Evolutionary conservation across 1,140 invertebrate genomes (phyloP).

Genomic region (Drosophila tsacasi): DNA sequence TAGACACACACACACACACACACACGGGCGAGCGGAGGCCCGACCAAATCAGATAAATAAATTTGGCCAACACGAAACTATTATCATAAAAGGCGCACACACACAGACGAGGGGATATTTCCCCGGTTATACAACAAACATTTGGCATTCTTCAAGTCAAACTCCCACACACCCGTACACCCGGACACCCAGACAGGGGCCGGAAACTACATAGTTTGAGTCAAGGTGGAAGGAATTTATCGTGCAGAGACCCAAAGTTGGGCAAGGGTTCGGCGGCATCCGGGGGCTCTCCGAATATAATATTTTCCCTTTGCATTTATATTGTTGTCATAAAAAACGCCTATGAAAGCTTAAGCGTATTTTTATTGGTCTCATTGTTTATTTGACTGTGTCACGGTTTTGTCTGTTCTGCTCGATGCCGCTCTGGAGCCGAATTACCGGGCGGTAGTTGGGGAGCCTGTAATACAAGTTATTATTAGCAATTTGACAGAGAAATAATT

Average conservation of each 20-base stretch:
- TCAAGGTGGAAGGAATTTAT: constrained; percentile 79
- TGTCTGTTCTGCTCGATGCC: constrained; percentile 31
- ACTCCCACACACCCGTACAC: constrained; percentile 1
- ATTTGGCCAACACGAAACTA: constrained; percentile 84
- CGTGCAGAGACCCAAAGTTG: constrained; percentile 68
- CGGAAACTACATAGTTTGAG: constrained; percentile 44
- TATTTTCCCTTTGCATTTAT: constrained; percentile 81
- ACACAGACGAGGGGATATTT: constrained; percentile 50
- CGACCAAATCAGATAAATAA: constrained; percentile 80
- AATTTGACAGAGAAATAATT: constrained; percentile 80
- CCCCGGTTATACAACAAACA: constrained; percentile 78
- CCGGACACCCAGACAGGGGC: constrained; percentile 29
- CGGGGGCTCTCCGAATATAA: constrained; percentile 23
- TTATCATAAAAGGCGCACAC: constrained; percentile 76
- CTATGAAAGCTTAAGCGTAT: constrained; percentile 84
- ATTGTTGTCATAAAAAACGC: constrained; percentile 85
- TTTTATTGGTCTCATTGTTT: constrained; percentile 83
- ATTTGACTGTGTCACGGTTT: constrained; percentile 80
- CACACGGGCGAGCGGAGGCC: constrained; percentile 4
- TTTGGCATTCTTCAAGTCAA: constrained; percentile 62
- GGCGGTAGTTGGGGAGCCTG: constrained; percentile 38
- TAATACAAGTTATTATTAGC: constrained; percentile 83
- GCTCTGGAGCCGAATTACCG: constrained; percentile 10
- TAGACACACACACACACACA: constrained; percentile 57
- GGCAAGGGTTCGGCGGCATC: constrained; percentile 57